Conservation (phyloP, 2,797 vertebrate genomes). For the Coranthus polyacanthus region DNA sequence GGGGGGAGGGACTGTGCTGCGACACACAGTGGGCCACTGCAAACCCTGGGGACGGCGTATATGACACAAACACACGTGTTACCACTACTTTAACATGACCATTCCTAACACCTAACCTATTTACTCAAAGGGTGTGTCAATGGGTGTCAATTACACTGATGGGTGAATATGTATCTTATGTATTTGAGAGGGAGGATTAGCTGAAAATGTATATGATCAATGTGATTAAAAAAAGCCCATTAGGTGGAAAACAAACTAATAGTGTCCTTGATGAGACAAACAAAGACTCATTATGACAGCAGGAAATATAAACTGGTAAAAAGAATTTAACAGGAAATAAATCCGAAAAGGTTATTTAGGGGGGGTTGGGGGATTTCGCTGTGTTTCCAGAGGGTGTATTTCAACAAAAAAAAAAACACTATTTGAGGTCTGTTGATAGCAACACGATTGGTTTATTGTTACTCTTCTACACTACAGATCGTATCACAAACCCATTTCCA, state of each 20-base stretch:
- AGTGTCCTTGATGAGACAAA: no score
- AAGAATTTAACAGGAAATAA: no score
- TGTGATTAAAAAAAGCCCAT: no score
- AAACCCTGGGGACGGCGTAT: slow-evolving; percentile 86
- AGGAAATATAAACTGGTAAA: no score
- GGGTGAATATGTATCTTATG: no score
- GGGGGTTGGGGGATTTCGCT: not conserved
- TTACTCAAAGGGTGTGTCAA: no score
- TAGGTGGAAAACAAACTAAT: no score
- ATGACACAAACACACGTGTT: slow-evolving; percentile 25
- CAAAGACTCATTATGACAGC: no score
- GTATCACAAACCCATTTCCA: slow-evolving; percentile 27
- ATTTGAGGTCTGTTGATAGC: not conserved
- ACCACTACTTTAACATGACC: not conserved
- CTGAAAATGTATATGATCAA: no score
- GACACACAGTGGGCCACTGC: slow-evolving; percentile 95
- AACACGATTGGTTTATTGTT: not conserved
- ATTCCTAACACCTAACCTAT: not conserved
- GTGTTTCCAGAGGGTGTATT: not conserved
- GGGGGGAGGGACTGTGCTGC: slow-evolving; percentile 88
- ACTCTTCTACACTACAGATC: slow-evolving; percentile 11
- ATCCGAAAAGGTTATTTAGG: no score
- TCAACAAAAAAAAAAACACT: slow-evolving; percentile 7
- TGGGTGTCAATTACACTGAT: no score
- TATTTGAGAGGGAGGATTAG: no score